phyloP scores from a whole-genome alignment of 1,140 invertebrate genomes.

The Phocides pigmalion region DNA sequence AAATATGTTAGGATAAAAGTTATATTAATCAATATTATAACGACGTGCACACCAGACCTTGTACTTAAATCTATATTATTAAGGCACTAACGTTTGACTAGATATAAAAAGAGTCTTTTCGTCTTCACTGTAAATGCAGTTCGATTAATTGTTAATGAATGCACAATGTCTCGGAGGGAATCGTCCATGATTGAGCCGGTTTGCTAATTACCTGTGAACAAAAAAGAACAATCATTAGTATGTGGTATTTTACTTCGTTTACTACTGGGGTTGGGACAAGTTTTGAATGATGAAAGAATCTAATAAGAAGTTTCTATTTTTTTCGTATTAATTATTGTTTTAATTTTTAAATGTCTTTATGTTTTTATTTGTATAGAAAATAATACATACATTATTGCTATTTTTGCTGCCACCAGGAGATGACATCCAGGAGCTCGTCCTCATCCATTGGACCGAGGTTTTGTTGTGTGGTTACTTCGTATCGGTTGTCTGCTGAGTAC shows the following conservation, averaged over 20 bases:
- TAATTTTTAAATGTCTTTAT: background rate
- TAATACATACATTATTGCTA: conserved; percentile 73
- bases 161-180: conserved; percentile 71
- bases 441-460: conserved; percentile 88
- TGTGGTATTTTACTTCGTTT: background rate
- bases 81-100: conserved; percentile 80
- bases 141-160: conserved; percentile 49
- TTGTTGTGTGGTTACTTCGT: conserved; percentile 81
- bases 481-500: conserved; percentile 75
- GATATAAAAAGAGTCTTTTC: conserved; percentile 77
- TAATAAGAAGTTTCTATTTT: conserved; percentile 23
- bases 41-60: conserved; percentile 29
- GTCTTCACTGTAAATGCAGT: conserved; percentile 61
- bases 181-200: conserved; percentile 53
- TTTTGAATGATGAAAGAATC: background rate
- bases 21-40: conserved; percentile 18
- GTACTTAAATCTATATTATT: conserved; percentile 46
- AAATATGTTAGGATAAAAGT: too few relatives aligned
- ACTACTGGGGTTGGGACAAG: too few relatives aligned
- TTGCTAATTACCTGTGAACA: conserved; percentile 59
- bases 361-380: conserved; percentile 13
- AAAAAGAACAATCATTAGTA: conserved; percentile 52
- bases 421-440: conserved; percentile 92
- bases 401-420: conserved; percentile 92
- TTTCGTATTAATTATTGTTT: background rate